Evolutionary conservation across 2,113 vertebrate species (phyloP).

Genomic region (Elachura formosa): DNA sequence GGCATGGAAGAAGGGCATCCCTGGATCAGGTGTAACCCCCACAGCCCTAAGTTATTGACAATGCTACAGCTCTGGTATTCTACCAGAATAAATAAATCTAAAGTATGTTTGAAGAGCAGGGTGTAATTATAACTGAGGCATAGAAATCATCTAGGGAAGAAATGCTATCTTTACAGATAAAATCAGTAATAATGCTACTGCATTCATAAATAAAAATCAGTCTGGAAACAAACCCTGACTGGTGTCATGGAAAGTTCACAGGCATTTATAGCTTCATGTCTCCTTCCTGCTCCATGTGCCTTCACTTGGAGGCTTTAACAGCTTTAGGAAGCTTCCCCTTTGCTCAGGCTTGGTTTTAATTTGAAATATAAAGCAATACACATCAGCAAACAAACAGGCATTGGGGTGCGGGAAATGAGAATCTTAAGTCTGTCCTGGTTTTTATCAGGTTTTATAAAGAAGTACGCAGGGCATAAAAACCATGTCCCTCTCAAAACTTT

Average conservation of each 20-base stretch:
- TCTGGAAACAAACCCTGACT: slow-evolving; percentile 35
- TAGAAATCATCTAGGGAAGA: neutral
- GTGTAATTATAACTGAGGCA: slow-evolving; percentile 18
- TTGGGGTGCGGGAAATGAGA: neutral
- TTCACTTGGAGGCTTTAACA: slow-evolving; percentile 3
- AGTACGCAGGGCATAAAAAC: accelerated
- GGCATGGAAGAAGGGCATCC: neutral
- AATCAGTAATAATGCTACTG: slow-evolving; percentile 60
- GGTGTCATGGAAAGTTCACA: slow-evolving; percentile 50
- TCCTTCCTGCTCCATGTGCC: neutral
- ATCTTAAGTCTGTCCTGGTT: neutral
- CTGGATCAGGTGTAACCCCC: neutral
- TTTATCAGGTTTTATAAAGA: neutral
- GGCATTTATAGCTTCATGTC: slow-evolving; percentile 1
- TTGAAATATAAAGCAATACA: slow-evolving; percentile 7
- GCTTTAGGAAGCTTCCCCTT: slow-evolving; percentile 9
- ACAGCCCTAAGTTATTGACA: neutral
- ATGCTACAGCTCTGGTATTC: neutral
- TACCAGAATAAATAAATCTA: neutral
- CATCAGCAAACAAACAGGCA: neutral
- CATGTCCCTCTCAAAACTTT: neutral
- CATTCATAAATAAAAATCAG: slow-evolving; percentile 58
- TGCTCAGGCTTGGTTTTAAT: neutral
- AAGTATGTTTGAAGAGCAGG: neutral
- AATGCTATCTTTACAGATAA: slow-evolving; percentile 54